A percentile compares a stretch with the other conserved stretches of the same genome.
phyloP scores from a whole-genome alignment of 2,888 invertebrate genomes.

The Drosophila recens region DNA sequence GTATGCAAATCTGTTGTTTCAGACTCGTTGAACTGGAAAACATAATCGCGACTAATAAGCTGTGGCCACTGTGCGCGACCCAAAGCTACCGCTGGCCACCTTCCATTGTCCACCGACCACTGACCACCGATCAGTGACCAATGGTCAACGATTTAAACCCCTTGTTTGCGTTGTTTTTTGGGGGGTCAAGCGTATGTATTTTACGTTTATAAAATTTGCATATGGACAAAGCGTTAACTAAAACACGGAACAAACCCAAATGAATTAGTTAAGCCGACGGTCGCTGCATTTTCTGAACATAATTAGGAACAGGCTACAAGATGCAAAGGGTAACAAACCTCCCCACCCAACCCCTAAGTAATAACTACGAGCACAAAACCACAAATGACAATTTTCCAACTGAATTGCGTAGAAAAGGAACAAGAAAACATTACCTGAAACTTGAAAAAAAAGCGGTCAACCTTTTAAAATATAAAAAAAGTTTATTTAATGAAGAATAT shows the following conservation, averaged over 20 bases:
- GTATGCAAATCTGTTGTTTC: conserved; percentile 31
- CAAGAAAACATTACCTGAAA: background rate
- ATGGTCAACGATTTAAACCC: conserved; percentile 53
- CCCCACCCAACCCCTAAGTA: conserved; percentile 31
- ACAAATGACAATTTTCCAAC: conserved; percentile 35
- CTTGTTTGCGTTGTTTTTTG: conserved; percentile 11
- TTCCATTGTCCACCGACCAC: conserved; percentile 20
- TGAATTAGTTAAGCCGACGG: conserved; percentile 66
- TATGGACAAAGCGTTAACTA: conserved; percentile 57
- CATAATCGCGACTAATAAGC: conserved; percentile 71
- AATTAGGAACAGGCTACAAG: conserved; percentile 70
- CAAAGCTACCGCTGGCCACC: conserved; percentile 44
- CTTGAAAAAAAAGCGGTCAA: background rate
- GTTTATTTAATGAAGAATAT: too few species aligned
- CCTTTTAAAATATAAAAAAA: too few species aligned
- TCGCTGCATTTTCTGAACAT: conserved; percentile 40
- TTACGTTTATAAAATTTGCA: conserved; percentile 58
- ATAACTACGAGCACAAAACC: conserved; percentile 11
- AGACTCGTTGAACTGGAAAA: conserved; percentile 63
- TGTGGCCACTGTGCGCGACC: conserved; percentile 65
- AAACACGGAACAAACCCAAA: conserved; percentile 47
- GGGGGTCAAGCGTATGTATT: conserved; percentile 63
- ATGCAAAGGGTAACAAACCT: conserved; percentile 43
- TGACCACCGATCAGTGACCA: conserved; percentile 43
- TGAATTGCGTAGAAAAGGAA: conserved; percentile 6